Evolutionary conservation across 1,140 invertebrate genomes (phyloP).

Genomic region (Drepana arcuata): DNA sequence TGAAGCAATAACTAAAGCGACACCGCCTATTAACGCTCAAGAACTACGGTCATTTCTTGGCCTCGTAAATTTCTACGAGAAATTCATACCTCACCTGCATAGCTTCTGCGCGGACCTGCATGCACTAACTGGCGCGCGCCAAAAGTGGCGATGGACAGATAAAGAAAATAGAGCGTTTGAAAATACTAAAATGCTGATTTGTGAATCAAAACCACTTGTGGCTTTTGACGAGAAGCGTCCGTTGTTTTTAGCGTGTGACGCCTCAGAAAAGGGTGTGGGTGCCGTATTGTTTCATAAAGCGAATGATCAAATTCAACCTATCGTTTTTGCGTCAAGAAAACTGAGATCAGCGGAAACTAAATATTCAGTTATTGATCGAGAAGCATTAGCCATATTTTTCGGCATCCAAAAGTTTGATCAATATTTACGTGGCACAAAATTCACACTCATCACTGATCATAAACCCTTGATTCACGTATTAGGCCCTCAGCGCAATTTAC

Average conservation of each 20-base stretch:
- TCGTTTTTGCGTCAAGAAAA: slow-evolving; percentile 24
- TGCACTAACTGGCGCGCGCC: not conserved
- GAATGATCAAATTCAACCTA: slow-evolving; percentile 2
- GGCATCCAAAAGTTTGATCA: slow-evolving; percentile 3
- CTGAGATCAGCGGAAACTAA: slow-evolving; percentile 20
- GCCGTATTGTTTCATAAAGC: slow-evolving; percentile 3
- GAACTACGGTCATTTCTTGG: slow-evolving; percentile 4
- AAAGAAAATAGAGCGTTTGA: slow-evolving; percentile 2
- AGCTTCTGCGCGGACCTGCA: slow-evolving; percentile 3
- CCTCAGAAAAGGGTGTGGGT: slow-evolving; percentile 2
- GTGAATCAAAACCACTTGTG: not conserved
- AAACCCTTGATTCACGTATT: slow-evolving; percentile 1
- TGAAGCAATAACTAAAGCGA: slow-evolving; percentile 4
- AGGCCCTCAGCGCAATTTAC: not conserved
- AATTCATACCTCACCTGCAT: slow-evolving; percentile 7
- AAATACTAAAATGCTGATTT: slow-evolving; percentile 1
- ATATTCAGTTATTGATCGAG: slow-evolving; percentile 22
- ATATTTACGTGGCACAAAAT: slow-evolving; percentile 2
- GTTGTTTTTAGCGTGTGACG: slow-evolving; percentile 3
- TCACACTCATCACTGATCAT: slow-evolving; percentile 2
- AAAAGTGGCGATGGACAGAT: slow-evolving; percentile 2
- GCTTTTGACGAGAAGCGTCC: slow-evolving; percentile 1
- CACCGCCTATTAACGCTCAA: slow-evolving; percentile 1
- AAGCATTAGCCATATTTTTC: slow-evolving; percentile 11
- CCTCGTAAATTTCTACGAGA: slow-evolving; percentile 7